phyloP scores from a whole-genome alignment of 1,140 invertebrate species.

The Potamilus streckersoni region DNA sequence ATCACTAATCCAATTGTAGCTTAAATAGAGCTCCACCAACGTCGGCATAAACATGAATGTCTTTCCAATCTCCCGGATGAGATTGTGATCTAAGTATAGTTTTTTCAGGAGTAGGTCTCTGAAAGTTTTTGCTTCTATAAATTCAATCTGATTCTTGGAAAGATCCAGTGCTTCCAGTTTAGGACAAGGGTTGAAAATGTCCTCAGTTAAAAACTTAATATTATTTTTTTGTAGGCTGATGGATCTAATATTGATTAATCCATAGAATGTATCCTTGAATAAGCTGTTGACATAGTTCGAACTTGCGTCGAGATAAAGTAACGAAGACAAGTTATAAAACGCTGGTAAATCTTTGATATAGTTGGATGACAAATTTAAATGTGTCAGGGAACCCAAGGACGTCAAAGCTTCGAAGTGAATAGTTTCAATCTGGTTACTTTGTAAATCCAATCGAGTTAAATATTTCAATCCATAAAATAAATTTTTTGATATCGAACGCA shows the following conservation, averaged over 20 bases:
- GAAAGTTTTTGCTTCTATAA: conserved; percentile 19
- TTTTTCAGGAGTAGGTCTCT: conserved; percentile 8
- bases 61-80: conserved; percentile 7
- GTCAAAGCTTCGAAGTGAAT: conserved; percentile 6
- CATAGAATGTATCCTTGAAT: conserved; percentile 4
- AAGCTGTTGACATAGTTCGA: conserved; percentile 3
- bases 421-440: conserved; percentile 19
- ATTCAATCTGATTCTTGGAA: conserved; percentile 25
- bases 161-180: conserved; percentile 23
- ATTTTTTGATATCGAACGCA: conserved; percentile 7
- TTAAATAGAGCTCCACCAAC: conserved; percentile 21
- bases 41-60: conserved; percentile 4
- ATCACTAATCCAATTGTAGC: conserved; percentile 19
- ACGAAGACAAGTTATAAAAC: not conserved
- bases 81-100: conserved; percentile 9
- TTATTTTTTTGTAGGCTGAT: conserved; percentile 19
- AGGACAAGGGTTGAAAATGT: conserved; percentile 14
- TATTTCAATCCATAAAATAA: conserved; percentile 14
- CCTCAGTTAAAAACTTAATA: conserved; percentile 9
- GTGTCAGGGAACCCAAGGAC: conserved; percentile 1
- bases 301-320: conserved; percentile 19
- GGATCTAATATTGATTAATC: conserved; percentile 5
- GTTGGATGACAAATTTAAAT: conserved; percentile 24
- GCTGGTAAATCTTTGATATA: conserved; percentile 16
- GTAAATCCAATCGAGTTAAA: conserved; percentile 7